Percentiles rank a stretch among this genome's conserved stretches.
These are phyloP conservation scores for Epinephelus cyanopodus DNA, from an alignment of 2,113 vertebrate genomes.

Conservation along the genomic window DNA sequence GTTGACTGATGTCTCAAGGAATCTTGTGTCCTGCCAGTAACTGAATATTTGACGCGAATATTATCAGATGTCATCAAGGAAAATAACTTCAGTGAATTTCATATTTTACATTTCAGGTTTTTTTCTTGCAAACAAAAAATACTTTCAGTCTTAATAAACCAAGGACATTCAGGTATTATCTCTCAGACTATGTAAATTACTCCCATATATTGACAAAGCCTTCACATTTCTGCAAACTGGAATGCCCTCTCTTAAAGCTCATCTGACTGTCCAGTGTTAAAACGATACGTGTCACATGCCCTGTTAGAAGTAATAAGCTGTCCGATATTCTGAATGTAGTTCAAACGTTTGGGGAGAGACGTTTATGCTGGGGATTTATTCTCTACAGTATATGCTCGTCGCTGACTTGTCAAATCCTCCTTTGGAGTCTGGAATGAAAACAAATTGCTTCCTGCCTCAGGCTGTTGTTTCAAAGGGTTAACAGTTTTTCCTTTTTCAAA, in stretches of 20 bases:
- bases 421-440: conserved; percentile 19
- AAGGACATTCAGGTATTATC: not conserved
- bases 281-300: not conserved
- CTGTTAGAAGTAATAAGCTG: not conserved
- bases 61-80: not conserved
- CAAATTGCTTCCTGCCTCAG: not conserved
- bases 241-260: not conserved
- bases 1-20: conserved; percentile 44
- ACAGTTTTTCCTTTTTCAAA: no score
- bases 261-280: no score
- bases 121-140: no score
- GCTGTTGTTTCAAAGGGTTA: no score
- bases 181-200: no score
- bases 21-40: conserved; percentile 15
- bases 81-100: no score
- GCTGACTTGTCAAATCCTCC: conserved; percentile 2
- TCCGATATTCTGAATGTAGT: not conserved
- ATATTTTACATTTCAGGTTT: no score
- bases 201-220: no score
- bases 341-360: not conserved
- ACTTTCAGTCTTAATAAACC: not conserved
- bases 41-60: not conserved
- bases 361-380: not conserved
- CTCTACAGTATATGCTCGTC: not conserved
- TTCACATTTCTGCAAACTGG: not conserved